phyloP scores from a whole-genome alignment of 2,113 vertebrate genomes.

The Candoia aspera region DNA sequence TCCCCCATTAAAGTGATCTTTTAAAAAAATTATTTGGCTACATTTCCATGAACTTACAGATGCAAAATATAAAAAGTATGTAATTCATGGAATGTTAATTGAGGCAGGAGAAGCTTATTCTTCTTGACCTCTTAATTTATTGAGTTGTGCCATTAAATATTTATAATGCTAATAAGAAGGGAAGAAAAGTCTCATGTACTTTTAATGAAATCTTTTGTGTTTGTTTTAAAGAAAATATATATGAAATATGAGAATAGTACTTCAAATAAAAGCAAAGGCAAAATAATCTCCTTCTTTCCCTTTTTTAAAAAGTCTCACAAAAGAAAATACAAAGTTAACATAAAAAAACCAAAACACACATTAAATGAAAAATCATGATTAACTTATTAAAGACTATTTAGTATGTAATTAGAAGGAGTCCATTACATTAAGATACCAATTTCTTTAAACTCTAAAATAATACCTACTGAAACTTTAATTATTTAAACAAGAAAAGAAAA shows the following conservation, averaged over 20 bases:
- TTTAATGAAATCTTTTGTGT: constrained; percentile 8
- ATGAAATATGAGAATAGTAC: constrained; percentile 49
- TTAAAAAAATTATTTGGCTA: background rate
- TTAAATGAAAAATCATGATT: constrained; percentile 82
- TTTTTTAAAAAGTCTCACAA: constrained; percentile 66
- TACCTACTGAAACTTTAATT: constrained; percentile 87
- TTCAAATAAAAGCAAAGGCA: constrained; percentile 55
- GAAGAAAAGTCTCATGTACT: constrained; percentile 29
- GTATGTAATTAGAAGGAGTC: constrained; percentile 84
- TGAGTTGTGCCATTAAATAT: constrained; percentile 58
- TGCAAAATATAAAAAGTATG: background rate
- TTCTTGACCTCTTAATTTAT: background rate
- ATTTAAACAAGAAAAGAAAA: constrained; percentile 85
- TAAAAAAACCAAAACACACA: constrained; percentile 71
- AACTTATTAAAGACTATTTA: constrained; percentile 85
- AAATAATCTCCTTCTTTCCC: constrained; percentile 49
- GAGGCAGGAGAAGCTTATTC: background rate
- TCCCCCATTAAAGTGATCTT: background rate
- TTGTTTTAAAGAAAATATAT: constrained; percentile 3
- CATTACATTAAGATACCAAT: constrained; percentile 83
- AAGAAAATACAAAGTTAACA: constrained; percentile 80
- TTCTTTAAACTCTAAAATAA: constrained; percentile 85
- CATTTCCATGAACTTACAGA: background rate
- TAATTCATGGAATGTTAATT: background rate
- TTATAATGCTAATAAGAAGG: constrained; percentile 36